Base-by-base conservation (phyloP, 2,113 vertebrate species). In the Cebus imitator region DNA sequence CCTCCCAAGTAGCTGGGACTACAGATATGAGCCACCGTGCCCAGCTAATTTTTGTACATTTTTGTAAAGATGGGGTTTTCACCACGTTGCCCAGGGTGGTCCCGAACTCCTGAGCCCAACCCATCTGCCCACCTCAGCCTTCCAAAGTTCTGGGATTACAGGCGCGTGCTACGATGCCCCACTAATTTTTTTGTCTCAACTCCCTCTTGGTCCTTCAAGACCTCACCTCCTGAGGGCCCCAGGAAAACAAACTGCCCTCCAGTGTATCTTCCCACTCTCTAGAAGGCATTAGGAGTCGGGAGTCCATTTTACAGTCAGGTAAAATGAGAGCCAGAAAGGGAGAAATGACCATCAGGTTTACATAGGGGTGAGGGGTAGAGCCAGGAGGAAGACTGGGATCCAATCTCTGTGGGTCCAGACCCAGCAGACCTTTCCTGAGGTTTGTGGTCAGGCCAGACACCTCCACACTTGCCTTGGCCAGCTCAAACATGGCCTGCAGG, bases 401-500 rank as follows among this genome's bases (percentile, higher is more conserved):
- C 48, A 27, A 5, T 45, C n/a, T 64, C 64, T 6, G 8, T 8
- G 25, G 88, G 48, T n/a, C 68, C 20, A 16, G 66, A 72, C 9
- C 89, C 17, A 17, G 52, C 0, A 9, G 81, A 17, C 32, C 48
- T 58, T 37, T 23, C 72, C 80, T 25, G 25, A 58, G 61, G 61
- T 48, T n/a, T 20, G 64, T 83, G 37, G 45, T 48, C 76, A 52
- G 68, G 45, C 45, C 27, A 48, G 27, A 48, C 27, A 32, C 79
- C 64, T 18, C 79, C 64, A 13, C 0, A 20, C 90, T 80, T 98
- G 99, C 99, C 99, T 99, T 99, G 85, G 99, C 98, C 94, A 99
- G 98, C 79, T 99, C 99, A 97, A 99, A 99, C 99, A 99, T 99
- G 97, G 99, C 99, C 98, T 99, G 99, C 98, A 99, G 82, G 35